Evolutionary conservation across 1,140 invertebrate species (phyloP), one percentile per base, ranked within the genome.

Genomic region (Eubasilissa regina): DNA sequence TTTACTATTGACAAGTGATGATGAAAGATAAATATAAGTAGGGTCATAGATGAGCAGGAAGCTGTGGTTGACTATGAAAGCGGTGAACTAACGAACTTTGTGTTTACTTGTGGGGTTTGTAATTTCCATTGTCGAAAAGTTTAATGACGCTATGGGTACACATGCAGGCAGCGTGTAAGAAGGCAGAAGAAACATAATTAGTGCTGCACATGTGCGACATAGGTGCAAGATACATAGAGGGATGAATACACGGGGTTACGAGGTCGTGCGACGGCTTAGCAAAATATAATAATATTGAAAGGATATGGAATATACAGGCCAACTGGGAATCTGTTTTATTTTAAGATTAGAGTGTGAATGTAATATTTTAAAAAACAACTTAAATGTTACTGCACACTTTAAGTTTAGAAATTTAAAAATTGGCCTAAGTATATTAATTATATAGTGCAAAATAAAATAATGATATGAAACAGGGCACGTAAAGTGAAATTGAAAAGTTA

Each of bases 41-140:
- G 6, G 1, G 6, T 1, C 25, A 35, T 35, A 35, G 25, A 35
- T 35, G 25, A 35, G 25, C 25, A 35, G 55, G 21, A 58, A 10
- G 55, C 55, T 58, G 55, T 7, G 55, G 45, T 70, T 77, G 75
- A 77, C 66, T 77, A 77, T 77, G 47, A 56, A 77, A 77, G 55
- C 15, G 21, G 17, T 58, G 55, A 47, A 15, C 62, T 66, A 43
- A 66, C 62, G 62, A 66, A 66, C 10, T 45, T 15, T n/a, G 35
- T 15, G 43, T 66, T 47, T 66, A 66, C 43, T 44, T 45, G 6
- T 35, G 43, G 3, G 62, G 21, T 66, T 66, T 66, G 62, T 66
- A 45, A 47, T 66, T 17, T 66, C n/a, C 17, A 66, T 43, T 44
- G 62, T 66, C 62, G 60, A 66, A 47, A 66, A 66, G 62, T 66